These are phyloP conservation scores for Grallaria varia DNA, from an alignment of 2,113 vertebrate species.

Conservation along the genomic window DNA sequence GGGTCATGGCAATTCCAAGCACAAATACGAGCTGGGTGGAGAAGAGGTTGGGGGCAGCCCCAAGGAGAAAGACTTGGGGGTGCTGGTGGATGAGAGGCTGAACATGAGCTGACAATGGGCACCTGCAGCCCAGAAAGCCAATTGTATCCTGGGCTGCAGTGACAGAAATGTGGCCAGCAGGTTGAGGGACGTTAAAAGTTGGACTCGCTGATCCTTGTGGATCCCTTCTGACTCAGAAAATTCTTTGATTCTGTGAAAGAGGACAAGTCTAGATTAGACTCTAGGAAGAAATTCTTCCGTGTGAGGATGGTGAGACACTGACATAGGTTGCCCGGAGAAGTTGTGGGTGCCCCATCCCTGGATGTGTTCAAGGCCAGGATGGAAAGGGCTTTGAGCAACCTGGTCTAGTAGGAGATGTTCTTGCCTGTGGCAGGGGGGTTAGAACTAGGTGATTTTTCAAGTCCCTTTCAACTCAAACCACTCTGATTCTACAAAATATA, in stretches of 20 bases:
- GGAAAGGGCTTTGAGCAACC: neutral
- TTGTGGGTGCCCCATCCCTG: neutral
- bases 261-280: neutral
- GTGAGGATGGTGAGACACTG: neutral
- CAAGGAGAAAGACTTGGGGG: neutral
- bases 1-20: neutral
- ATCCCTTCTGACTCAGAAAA: too few relatives aligned
- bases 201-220: too few relatives aligned
- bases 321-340: neutral
- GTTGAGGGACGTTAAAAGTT: neutral
- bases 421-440: neutral
- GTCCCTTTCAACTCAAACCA: neutral
- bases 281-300: neutral
- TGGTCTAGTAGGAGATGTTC: neutral
- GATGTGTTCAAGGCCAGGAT: neutral
- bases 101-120: neutral
- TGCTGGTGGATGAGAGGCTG: neutral
- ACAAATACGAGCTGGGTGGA: neutral
- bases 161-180: rapidly evolving
- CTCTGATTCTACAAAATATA: neutral
- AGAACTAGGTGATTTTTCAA: neutral
- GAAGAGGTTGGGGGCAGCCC: neutral
- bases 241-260: neutral
- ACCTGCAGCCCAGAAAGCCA: neutral
- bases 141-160: neutral